Conservation (phyloP, 2,113 vertebrate species). For the Aplodontia rufa region DNA sequence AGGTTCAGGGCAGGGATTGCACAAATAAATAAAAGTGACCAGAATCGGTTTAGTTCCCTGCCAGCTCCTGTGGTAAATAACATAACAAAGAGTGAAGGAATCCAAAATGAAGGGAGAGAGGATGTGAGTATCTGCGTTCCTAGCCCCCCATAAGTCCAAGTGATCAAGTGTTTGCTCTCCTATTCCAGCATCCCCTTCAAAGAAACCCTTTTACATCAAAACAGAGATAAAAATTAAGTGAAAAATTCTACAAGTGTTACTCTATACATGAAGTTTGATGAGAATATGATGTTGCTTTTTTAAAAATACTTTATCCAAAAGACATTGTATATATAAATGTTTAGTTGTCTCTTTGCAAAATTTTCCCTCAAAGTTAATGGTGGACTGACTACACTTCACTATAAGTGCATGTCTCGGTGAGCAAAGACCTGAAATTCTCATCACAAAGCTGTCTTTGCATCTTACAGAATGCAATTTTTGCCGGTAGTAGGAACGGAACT, state of each 20-base stretch:
- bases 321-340: background rate
- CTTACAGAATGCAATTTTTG: constrained; percentile 50
- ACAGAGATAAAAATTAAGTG: background rate
- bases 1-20: background rate
- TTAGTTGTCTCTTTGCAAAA: background rate
- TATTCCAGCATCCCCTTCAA: background rate
- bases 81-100: background rate
- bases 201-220: background rate
- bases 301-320: background rate
- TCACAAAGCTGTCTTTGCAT: background rate
- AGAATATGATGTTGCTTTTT: background rate
- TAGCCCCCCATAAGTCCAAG: background rate
- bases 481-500: constrained; percentile 51
- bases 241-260: background rate
- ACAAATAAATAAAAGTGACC: background rate
- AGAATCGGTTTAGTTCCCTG: background rate
- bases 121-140: too few species aligned
- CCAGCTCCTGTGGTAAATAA: background rate
- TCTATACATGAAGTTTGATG: background rate
- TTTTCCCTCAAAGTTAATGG: constrained; percentile 30
- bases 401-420: constrained; percentile 45
- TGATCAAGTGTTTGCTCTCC: background rate
- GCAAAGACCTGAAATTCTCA: constrained; percentile 29
- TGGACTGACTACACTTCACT: background rate
- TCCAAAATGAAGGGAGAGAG: background rate